Evolutionary conservation across 2,888 invertebrate species (phyloP).

Genomic region (Dicycla oo): DNA sequence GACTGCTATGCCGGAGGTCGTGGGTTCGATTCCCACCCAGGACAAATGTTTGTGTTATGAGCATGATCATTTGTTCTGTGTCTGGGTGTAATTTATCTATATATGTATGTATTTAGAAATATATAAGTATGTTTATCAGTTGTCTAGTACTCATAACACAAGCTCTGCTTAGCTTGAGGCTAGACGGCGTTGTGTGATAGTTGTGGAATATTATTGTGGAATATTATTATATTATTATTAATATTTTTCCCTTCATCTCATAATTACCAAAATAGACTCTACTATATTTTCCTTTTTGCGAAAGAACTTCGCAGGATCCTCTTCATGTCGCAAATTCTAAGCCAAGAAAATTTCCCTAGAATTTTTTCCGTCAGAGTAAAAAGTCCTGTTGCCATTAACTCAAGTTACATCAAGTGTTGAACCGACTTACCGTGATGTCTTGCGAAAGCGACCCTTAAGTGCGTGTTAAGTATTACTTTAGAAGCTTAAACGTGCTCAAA

Average conservation of each 20-base stretch:
- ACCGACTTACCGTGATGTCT: slow-evolving; percentile 60
- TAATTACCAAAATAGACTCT: slow-evolving; percentile 26
- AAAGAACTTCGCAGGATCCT: slow-evolving; percentile 10
- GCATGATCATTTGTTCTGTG: too few species aligned
- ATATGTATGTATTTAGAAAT: too few species aligned
- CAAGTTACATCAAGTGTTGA: slow-evolving; percentile 61
- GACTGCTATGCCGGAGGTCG: too few species aligned
- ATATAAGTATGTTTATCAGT: too few species aligned
- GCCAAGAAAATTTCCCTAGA: slow-evolving; percentile 35
- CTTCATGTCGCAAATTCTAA: background rate
- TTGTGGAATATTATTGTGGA: too few species aligned
- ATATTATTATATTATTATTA: too few species aligned
- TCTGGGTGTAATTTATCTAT: too few species aligned
- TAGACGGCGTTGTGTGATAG: too few species aligned
- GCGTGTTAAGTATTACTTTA: slow-evolving; percentile 73
- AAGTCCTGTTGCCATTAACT: slow-evolving; percentile 65
- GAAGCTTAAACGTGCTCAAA: slow-evolving; percentile 67
- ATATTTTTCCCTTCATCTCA: slow-evolving; percentile 1
- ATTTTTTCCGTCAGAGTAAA: slow-evolving; percentile 53
- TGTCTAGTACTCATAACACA: too few species aligned
- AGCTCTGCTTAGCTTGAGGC: too few species aligned
- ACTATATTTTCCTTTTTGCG: slow-evolving; percentile 20
- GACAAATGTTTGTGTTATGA: too few species aligned
- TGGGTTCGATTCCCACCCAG: too few species aligned
- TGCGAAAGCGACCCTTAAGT: slow-evolving; percentile 63